Evolutionary conservation across 2,888 invertebrate genomes (phyloP).

Genomic region (Agonopterix arenella): DNA sequence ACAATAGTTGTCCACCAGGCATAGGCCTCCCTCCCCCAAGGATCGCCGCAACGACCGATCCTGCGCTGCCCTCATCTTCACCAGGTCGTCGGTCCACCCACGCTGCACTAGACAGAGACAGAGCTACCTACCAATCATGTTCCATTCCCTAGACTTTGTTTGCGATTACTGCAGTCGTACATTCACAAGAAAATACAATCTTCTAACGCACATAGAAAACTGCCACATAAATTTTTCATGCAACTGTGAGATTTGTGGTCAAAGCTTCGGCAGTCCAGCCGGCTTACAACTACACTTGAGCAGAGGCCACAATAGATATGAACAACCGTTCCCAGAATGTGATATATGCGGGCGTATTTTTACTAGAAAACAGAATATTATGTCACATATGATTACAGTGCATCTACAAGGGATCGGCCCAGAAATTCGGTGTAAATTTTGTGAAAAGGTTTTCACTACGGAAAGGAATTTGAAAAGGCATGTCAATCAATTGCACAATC

Average conservation of each 20-base stretch:
- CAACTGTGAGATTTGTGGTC: slow-evolving; percentile 46
- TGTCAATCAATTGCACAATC: slow-evolving; percentile 45
- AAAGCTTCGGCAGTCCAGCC: slow-evolving; percentile 41
- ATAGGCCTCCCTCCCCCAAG: too few relatives aligned
- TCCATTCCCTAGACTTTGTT: slow-evolving; percentile 29
- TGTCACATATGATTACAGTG: slow-evolving; percentile 54
- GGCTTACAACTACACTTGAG: slow-evolving; percentile 43
- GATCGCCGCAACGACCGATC: too few relatives aligned
- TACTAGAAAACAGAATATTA: slow-evolving; percentile 55
- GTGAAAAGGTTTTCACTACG: slow-evolving; percentile 45
- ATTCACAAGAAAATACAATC: slow-evolving; percentile 56
- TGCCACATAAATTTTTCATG: slow-evolving; percentile 44
- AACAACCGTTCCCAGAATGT: slow-evolving; percentile 50
- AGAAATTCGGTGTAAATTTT: slow-evolving; percentile 36
- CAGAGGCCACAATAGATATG: slow-evolving; percentile 46
- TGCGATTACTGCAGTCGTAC: slow-evolving; percentile 54
- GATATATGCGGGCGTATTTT: slow-evolving; percentile 56
- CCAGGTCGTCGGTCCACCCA: too few relatives aligned
- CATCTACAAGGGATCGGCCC: slow-evolving; percentile 41
- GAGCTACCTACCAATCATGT: background rate
- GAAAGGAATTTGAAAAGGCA: slow-evolving; percentile 51
- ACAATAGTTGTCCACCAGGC: too few relatives aligned
- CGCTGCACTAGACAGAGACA: too few relatives aligned
- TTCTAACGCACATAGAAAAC: slow-evolving; percentile 56
- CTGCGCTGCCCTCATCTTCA: too few relatives aligned